phyloP scores from a whole-genome alignment of 2,888 invertebrate genomes.

The Deilephila elpenor region DNA sequence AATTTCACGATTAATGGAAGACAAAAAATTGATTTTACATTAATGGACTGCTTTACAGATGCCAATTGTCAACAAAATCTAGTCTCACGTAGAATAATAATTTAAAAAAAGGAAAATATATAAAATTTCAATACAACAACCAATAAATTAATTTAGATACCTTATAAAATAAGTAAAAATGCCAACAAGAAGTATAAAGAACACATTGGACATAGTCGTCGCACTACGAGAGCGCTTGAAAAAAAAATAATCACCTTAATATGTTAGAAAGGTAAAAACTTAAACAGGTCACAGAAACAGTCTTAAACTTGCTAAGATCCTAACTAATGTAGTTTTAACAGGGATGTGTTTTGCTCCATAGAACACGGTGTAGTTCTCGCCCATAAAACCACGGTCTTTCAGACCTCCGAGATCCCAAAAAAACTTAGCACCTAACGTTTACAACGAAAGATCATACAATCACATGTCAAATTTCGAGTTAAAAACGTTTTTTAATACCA shows the following conservation, averaged over 20 bases:
- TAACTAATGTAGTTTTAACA: slow-evolving; percentile 82
- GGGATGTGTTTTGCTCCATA: slow-evolving; percentile 84
- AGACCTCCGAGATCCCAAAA: slow-evolving; percentile 72
- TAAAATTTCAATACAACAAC: slow-evolving; percentile 83
- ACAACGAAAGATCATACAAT: slow-evolving; percentile 73
- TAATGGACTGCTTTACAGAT: slow-evolving; percentile 78
- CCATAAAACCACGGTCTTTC: slow-evolving; percentile 60
- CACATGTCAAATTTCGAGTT: slow-evolving; percentile 71
- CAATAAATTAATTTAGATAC: slow-evolving; percentile 84
- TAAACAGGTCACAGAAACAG: slow-evolving; percentile 86
- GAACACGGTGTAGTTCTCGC: slow-evolving; percentile 79
- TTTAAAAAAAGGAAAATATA: slow-evolving; percentile 78
- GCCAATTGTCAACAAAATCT: slow-evolving; percentile 74
- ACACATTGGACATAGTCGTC: slow-evolving; percentile 79
- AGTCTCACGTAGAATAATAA: slow-evolving; percentile 75
- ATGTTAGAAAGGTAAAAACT: slow-evolving; percentile 80
- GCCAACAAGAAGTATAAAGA: slow-evolving; percentile 84
- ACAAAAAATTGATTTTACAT: slow-evolving; percentile 51
- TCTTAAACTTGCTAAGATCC: slow-evolving; percentile 84
- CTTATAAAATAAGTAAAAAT: slow-evolving; percentile 85
- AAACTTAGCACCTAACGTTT: slow-evolving; percentile 71
- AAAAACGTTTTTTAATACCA: slow-evolving; percentile 52
- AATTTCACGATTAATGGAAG: slow-evolving; percentile 57
- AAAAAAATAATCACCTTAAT: slow-evolving; percentile 68
- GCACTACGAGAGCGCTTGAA: slow-evolving; percentile 53